Base-by-base conservation (phyloP, 2,113 vertebrate genomes). In the Panthera tigris region DNA sequence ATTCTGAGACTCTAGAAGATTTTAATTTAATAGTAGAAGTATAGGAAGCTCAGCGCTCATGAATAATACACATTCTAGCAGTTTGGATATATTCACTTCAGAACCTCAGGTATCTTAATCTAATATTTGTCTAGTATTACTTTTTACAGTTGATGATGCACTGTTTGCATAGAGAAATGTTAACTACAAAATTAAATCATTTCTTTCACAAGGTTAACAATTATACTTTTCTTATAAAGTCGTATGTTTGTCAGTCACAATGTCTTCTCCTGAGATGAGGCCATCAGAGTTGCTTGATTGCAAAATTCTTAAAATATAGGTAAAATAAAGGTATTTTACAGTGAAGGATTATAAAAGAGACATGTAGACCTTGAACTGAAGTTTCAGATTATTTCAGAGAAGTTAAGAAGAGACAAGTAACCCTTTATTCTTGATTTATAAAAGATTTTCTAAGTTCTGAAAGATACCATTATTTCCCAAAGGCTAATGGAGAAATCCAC, bases 91-190 rank as follows among this genome's bases (percentile, higher is more conserved):
- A 83, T 36, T 83, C 6, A 29, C 57, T 94, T 96, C 36, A 91
- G 18, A 94, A 94, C 7, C 4, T 66, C 8, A 73, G 7, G 39
- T 39, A 74, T 95, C 41, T 81, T 73, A 73, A 94, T n/a, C 63
- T 23, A 91, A 41, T 80, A 36, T 84, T 83, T 74, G 92, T 27
- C 27, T 57, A 89, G 9, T 29, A 79, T 57, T n/a, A 73, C 71
- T 50, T 90, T 96, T 63, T 97, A 9, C 55, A 96, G n/a, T 50
- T 79, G 81, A 66, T 88, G 18, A 63, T 41, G 50, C 79, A 14
- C 31, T 95, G 78, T 84, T 82, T 96, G 45, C 11, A 74, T 74
- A 96, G 66, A 82, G 16, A 92, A 94, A 78, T 36, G 29, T 96
- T 96, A 80, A 93, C 2, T 14, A 88, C 9, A 89, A 91, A 92